Evolutionary conservation across 2,888 invertebrate genomes (phyloP).

Genomic region (Caenorhabditis doughertyi): DNA sequence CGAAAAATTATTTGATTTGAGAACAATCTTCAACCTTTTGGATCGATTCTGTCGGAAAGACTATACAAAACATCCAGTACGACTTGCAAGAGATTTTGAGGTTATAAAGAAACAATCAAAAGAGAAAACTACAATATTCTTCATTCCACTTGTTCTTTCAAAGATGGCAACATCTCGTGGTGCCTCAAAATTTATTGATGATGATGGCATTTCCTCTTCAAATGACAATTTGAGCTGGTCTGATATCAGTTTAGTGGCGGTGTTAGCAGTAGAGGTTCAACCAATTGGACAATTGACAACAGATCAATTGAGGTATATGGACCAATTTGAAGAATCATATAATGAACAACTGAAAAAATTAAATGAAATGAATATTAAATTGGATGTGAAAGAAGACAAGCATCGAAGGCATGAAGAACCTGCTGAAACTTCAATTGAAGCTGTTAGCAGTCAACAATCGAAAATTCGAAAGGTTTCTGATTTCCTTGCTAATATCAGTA

Average conservation of each 20-base stretch:
- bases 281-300: constrained; percentile 64
- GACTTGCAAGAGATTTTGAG: constrained; percentile 71
- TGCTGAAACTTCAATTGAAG: constrained; percentile 48
- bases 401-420: constrained; percentile 50
- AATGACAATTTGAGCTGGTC: constrained; percentile 64
- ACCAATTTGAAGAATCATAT: constrained; percentile 73
- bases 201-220: constrained; percentile 45
- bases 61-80: constrained; percentile 55
- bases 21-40: constrained; percentile 52
- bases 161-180: constrained; percentile 40
- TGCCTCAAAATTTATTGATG: constrained; percentile 40
- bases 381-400: constrained; percentile 66
- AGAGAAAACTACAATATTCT: constrained; percentile 65
- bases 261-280: constrained; percentile 72
- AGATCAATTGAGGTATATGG: constrained; percentile 66
- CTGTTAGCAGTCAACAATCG: constrained; percentile 46
- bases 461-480: constrained; percentile 56
- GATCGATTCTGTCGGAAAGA: constrained; percentile 38
- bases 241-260: constrained; percentile 68
- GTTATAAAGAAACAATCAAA: constrained; percentile 71
- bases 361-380: constrained; percentile 76
- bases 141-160: constrained; percentile 60
- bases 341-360: constrained; percentile 74
- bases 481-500: constrained; percentile 36
- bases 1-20: constrained; percentile 43